Evolutionary conservation across 2,888 invertebrate species (phyloP).

Genomic region (Acronicta leporina): DNA sequence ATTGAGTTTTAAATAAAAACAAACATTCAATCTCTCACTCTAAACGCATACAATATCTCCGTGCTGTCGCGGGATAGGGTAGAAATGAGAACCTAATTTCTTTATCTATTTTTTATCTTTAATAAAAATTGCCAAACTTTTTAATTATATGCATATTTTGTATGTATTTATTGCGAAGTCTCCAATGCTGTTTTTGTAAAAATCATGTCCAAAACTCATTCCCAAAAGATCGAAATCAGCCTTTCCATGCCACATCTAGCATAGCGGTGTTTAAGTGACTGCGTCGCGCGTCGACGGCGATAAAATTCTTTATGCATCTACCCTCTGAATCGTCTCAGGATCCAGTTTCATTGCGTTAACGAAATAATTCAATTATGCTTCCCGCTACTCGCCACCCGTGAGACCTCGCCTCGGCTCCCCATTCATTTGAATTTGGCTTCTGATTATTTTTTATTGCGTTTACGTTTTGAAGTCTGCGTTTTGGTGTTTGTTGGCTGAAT

Average conservation of each 20-base stretch:
- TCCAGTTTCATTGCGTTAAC: constrained; percentile 85
- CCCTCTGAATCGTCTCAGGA: constrained; percentile 76
- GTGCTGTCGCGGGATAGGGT: too few species aligned
- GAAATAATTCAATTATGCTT: constrained; percentile 84
- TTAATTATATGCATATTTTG: too few species aligned
- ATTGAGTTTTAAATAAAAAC: too few species aligned
- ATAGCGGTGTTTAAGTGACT: constrained; percentile 20
- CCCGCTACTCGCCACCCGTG: constrained; percentile 38
- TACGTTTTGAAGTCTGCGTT: constrained; percentile 33
- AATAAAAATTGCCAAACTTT: too few species aligned
- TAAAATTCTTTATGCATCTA: constrained; percentile 83
- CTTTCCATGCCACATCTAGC: constrained; percentile 48
- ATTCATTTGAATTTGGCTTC: constrained; percentile 52
- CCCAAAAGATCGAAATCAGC: too few species aligned
- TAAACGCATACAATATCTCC: too few species aligned
- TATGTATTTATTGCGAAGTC: too few species aligned
- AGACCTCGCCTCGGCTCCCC: constrained; percentile 39
- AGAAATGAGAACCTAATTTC: too few species aligned
- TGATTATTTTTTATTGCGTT: constrained; percentile 56
- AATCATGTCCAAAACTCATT: too few species aligned
- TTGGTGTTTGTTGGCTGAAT: constrained; percentile 7
- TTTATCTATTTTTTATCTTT: too few species aligned
- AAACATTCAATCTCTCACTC: too few species aligned
- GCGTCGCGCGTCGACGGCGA: constrained; percentile 58
- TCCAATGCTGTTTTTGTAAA: too few species aligned